These are phyloP conservation scores for Alaudala cheleensis DNA, from an alignment of 2,113 vertebrate genomes.

Conservation along the genomic window DNA sequence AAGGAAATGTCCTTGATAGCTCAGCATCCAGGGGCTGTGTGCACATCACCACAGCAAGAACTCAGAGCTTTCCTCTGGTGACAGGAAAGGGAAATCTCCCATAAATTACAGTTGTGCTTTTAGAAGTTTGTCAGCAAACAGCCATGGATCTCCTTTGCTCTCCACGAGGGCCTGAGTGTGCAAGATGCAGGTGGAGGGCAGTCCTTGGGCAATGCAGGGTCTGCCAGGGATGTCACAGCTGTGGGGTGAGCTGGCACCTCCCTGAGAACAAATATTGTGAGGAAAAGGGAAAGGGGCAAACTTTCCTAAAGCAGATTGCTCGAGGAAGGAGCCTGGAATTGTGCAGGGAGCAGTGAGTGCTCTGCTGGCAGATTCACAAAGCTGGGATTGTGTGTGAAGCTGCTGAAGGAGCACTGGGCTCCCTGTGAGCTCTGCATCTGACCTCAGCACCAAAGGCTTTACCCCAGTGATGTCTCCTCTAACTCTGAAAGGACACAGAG, in stretches of 20 bases:
- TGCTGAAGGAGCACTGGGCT: background rate
- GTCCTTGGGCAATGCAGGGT: background rate
- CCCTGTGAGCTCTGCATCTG: rapidly evolving
- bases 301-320: background rate
- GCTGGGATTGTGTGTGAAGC: no score
- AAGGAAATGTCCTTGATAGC: background rate
- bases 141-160: background rate
- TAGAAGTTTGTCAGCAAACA: background rate
- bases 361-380: background rate
- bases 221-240: background rate
- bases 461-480: background rate
- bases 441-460: background rate
- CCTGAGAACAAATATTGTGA: background rate
- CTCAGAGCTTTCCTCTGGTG: background rate
- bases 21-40: background rate
- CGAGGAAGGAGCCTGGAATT: background rate
- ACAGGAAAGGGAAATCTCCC: background rate
- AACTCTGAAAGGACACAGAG: background rate
- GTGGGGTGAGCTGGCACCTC: background rate
- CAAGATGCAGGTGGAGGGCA: background rate
- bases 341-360: background rate
- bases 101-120: background rate
- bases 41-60: background rate
- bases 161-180: background rate
- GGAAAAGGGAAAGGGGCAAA: background rate